Conservation (phyloP, 2,888 invertebrate species). For the Polyommatus icarus region DNA sequence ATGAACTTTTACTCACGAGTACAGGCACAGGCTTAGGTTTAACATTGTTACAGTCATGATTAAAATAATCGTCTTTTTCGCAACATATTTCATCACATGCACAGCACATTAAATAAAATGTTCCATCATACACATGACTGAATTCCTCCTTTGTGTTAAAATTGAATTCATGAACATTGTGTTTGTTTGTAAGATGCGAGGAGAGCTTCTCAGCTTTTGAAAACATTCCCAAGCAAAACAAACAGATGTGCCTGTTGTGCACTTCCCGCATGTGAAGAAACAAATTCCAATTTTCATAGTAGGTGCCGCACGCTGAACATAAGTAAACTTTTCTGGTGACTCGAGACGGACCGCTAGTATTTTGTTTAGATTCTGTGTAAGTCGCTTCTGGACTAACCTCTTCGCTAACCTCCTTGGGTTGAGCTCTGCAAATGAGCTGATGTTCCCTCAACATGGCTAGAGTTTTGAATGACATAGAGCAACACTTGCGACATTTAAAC, state of each 20-base stretch:
- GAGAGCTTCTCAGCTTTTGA: conserved; percentile 89
- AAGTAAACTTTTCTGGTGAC: conserved; percentile 89
- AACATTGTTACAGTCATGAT: conserved; percentile 84
- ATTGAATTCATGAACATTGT: conserved; percentile 86
- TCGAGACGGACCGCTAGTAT: conserved; percentile 73
- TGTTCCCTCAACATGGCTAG: conserved; percentile 85
- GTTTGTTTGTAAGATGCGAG: conserved; percentile 88
- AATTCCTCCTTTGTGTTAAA: conserved; percentile 85
- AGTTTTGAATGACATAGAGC: conserved; percentile 83
- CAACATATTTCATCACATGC: conserved; percentile 89
- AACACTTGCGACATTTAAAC: conserved; percentile 88
- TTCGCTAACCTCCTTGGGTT: conserved; percentile 66
- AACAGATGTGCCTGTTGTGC: conserved; percentile 89
- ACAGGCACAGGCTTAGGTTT: conserved; percentile 76
- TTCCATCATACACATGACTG: conserved; percentile 82
- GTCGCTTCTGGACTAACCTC: conserved; percentile 69
- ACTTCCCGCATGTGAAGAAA: conserved; percentile 91
- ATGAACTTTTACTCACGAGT: conserved; percentile 69
- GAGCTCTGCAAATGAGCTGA: conserved; percentile 81
- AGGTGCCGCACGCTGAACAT: conserved; percentile 90
- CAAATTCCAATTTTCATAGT: conserved; percentile 92
- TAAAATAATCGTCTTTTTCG: conserved; percentile 87
- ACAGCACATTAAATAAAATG: conserved; percentile 89
- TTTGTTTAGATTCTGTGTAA: conserved; percentile 57
- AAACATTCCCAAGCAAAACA: conserved; percentile 92